Evolutionary conservation across 2,113 vertebrate genomes (phyloP).

Genomic region (Phyllostomus hastatus): DNA sequence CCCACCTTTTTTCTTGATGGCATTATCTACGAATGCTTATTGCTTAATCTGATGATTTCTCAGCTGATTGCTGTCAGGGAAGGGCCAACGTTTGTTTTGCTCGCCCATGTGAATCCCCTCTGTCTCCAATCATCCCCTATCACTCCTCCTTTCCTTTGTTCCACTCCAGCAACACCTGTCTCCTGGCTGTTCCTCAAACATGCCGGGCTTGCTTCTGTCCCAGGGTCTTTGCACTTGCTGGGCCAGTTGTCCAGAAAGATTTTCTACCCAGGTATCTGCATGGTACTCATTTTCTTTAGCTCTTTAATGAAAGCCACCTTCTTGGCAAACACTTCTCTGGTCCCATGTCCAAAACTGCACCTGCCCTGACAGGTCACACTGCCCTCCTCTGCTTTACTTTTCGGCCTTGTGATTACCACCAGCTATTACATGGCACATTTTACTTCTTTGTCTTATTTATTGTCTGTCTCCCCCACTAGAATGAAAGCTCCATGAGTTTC

Average conservation of each 20-base stretch:
- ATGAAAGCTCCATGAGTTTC: neutral
- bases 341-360: neutral
- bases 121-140: neutral
- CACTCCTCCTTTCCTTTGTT: neutral
- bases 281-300: neutral
- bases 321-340: neutral
- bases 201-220: neutral
- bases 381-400: neutral
- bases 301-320: neutral
- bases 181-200: neutral
- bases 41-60: neutral
- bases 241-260: neutral
- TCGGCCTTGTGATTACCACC: neutral
- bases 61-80: neutral
- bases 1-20: neutral
- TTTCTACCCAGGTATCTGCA: neutral
- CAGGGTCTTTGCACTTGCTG: conserved; percentile 14
- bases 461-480: neutral
- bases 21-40: neutral
- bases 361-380: neutral
- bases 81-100: neutral
- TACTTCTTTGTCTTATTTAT: neutral
- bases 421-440: neutral
- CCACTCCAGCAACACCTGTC: neutral
- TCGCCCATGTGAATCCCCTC: neutral